Evolutionary conservation across 2,888 invertebrate genomes (phyloP).

Genomic region (Megamerina dolium): DNA sequence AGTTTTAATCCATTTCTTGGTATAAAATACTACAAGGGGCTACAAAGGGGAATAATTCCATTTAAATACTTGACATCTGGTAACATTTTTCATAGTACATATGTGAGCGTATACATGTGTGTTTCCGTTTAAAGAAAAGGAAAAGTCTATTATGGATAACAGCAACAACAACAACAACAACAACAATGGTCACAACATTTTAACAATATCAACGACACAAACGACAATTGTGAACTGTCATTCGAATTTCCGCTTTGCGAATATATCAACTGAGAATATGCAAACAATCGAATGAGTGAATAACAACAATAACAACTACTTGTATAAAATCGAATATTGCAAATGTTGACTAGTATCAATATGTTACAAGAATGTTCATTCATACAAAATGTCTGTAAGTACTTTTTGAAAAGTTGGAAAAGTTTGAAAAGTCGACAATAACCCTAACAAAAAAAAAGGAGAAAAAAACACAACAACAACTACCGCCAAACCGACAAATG

Average conservation of each 20-base stretch:
- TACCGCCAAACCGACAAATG: no score
- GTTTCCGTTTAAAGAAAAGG: no score
- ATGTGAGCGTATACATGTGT: no score
- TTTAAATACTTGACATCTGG: no score
- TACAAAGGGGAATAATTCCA: no score
- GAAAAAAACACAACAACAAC: no score
- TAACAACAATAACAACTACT: not conserved
- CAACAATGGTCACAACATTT: no score
- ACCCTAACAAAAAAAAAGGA: not conserved
- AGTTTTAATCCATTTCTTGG: no score
- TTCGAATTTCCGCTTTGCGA: not conserved
- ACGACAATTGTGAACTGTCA: not conserved
- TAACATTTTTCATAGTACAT: no score
- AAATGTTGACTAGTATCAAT: not conserved
- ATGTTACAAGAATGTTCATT: not conserved
- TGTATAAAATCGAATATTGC: no score
- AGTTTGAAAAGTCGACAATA: not conserved
- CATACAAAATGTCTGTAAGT: not conserved
- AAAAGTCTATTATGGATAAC: not conserved
- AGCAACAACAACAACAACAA: not conserved
- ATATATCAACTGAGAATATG: not conserved
- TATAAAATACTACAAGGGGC: no score
- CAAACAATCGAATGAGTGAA: not conserved
- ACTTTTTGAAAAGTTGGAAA: not conserved
- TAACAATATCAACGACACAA: not conserved